Percentiles rank a stretch among this genome's conserved stretches.
phyloP scores from a whole-genome alignment of 2,888 invertebrate species.

The Drosophila tripunctata region DNA sequence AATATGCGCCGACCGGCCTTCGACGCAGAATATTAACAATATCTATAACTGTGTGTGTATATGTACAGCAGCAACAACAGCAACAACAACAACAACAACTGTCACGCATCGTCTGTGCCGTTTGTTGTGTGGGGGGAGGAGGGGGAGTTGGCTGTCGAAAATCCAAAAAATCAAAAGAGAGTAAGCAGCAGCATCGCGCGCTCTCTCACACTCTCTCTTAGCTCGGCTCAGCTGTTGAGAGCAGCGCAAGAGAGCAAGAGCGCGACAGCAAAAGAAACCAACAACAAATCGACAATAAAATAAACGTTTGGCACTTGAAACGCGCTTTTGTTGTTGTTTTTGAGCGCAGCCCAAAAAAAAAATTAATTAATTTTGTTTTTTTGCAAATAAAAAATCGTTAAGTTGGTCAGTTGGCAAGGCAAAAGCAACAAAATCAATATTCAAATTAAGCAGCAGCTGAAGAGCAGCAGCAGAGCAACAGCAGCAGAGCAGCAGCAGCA shows the following conservation, averaged over 20 bases:
- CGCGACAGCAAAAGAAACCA: constrained; percentile 15
- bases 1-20: constrained; percentile 68
- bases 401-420: constrained; percentile 19
- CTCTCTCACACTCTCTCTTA: constrained; percentile 18
- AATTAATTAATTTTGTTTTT: constrained; percentile 18
- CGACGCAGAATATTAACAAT: constrained; percentile 65
- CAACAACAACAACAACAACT: constrained; percentile 26
- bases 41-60: constrained; percentile 5
- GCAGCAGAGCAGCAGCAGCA: constrained; percentile 21
- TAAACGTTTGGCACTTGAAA: constrained; percentile 44
- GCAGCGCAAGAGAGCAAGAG: constrained; percentile 4
- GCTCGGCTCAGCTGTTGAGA: constrained; percentile 46
- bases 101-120: constrained; percentile 25
- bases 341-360: constrained; percentile 35
- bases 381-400: constrained; percentile 61
- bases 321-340: constrained; percentile 39
- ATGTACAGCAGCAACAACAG: constrained; percentile 23
- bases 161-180: constrained; percentile 21
- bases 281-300: constrained; percentile 24
- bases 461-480: constrained; percentile 25
- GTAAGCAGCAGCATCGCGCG: constrained; percentile 32
- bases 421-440: constrained; percentile 70
- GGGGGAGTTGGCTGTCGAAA: constrained; percentile 19
- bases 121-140: constrained; percentile 18
- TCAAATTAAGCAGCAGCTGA: constrained; percentile 60